phyloP scores from a whole-genome alignment of 2,888 invertebrate genomes.

The Phyllotreta cruciferae region DNA sequence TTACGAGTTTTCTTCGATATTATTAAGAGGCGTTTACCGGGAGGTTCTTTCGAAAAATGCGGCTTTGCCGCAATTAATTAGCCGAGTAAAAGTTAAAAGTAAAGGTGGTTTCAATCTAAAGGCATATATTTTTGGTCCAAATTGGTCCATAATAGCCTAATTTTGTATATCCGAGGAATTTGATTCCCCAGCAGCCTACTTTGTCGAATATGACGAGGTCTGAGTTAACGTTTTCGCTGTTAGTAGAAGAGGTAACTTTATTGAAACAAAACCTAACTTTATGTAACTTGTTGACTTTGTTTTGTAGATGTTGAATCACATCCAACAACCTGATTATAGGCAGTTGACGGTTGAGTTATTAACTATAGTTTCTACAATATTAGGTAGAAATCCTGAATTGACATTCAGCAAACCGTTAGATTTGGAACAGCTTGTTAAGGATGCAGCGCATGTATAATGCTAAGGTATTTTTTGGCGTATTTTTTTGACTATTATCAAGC shows the following conservation, averaged over 20 bases:
- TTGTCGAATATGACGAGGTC: slow-evolving; percentile 96
- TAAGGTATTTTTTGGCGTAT: slow-evolving; percentile 66
- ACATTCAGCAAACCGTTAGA: slow-evolving; percentile 82
- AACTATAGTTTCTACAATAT: slow-evolving; percentile 90
- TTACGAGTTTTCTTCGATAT: neutral
- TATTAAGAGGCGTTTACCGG: too few species aligned
- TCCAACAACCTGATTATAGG: slow-evolving; percentile 70
- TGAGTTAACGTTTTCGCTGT: slow-evolving; percentile 92
- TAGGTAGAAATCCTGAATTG: slow-evolving; percentile 94
- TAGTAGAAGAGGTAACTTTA: slow-evolving; percentile 84
- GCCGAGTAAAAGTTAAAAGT: too few species aligned
- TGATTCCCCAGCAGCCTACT: slow-evolving; percentile 92
- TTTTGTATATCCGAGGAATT: too few species aligned
- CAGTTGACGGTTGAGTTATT: slow-evolving; percentile 78
- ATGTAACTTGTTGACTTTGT: slow-evolving; percentile 13
- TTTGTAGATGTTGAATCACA: slow-evolving; percentile 68
- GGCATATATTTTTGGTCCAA: too few species aligned
- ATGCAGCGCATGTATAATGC: slow-evolving; percentile 86
- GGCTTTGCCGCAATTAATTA: too few species aligned
- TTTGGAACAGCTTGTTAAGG: slow-evolving; percentile 82
- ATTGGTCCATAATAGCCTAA: too few species aligned
- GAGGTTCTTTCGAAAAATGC: too few species aligned
- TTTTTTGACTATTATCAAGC: neutral
- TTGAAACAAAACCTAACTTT: neutral
- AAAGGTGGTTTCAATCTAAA: too few species aligned